Evolutionary conservation across 2,888 invertebrate genomes (phyloP), one percentile per base, ranked within the genome.

Genomic region (Helicoverpa assulta): DNA sequence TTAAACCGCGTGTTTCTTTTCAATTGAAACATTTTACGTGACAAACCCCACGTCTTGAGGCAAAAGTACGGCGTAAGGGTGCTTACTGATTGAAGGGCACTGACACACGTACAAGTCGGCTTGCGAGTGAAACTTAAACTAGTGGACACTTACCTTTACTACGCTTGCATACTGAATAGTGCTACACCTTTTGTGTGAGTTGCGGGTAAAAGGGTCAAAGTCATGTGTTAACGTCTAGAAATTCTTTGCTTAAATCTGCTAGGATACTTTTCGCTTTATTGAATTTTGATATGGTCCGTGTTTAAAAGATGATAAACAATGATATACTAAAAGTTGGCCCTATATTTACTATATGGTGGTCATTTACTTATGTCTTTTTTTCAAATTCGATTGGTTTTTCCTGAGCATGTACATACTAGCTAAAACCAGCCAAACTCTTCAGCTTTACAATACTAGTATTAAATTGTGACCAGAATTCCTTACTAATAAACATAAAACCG

Each of bases 1-100:
- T 43, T 43, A 43, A 47, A 18, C 50, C 12, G 18, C 50, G 33
- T 54, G 58, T 47, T 19, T 19, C 5, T 33, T 52, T 59, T 57
- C 10, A 29, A 54, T 26, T 54, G 37, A 29, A 66, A 67, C 40
- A 64, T 61, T 57, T 58, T 21, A 55, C 21, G 19, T 37, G 26
- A 64, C 51, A 54, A 57, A 21, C 68, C 16, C 55, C 51, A 19
- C 76, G 55, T 33, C 58, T 76, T 26, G 47, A 40, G 12, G 56
- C 40, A 64, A 74, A 64, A 66, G 74, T 68, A 29, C 26, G 50
- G 16, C 26, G 47, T 26, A 47, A 67, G 76, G 51, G 64, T 70
- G 53, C 66, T 76, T 43, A n/a, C 59, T 71, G 56, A 76, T 71
- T 83, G 81, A 76, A 78, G 78, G 67, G 63, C 69, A 72, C 70